Percentiles rank a stretch among this genome's conserved stretches.
These are phyloP conservation scores for Tribolium freemani DNA, from an alignment of 2,888 invertebrate species.

Conservation along the genomic window DNA sequence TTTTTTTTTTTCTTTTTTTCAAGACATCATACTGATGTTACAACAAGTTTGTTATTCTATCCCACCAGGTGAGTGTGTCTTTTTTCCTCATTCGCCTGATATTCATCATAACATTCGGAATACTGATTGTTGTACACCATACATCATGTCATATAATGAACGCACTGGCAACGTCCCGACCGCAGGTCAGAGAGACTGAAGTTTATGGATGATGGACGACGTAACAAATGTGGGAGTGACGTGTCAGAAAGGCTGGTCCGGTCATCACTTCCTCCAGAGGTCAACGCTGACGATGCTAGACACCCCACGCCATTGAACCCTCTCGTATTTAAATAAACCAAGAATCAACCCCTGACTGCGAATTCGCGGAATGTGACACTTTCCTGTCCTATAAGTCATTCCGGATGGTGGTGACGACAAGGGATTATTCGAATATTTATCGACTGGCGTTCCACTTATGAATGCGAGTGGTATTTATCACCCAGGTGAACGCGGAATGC, in stretches of 20 bases:
- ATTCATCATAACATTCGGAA: conserved; percentile 43
- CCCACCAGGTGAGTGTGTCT: conserved; percentile 37
- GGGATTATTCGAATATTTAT: conserved; percentile 53
- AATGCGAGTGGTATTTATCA: conserved; percentile 38
- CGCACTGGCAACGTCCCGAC: conserved; percentile 47
- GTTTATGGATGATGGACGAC: conserved; percentile 54
- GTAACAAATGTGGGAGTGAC: conserved; percentile 56
- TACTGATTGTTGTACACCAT: conserved; percentile 52
- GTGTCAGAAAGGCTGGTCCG: conserved; percentile 52
- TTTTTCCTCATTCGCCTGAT: conserved; percentile 41
- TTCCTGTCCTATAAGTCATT: conserved; percentile 53
- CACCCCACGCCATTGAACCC: conserved; percentile 44
- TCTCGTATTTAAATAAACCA: conserved; percentile 12
- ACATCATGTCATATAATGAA: conserved; percentile 52
- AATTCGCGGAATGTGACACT: conserved; percentile 51
- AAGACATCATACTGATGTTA: conserved; percentile 15
- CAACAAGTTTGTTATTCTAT: conserved; percentile 31
- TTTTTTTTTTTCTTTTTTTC: not conserved
- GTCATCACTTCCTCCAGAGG: conserved; percentile 53
- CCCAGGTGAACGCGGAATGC: conserved; percentile 36
- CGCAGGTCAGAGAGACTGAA: conserved; percentile 52
- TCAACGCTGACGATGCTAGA: conserved; percentile 46
- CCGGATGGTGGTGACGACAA: conserved; percentile 49
- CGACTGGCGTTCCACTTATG: conserved; percentile 36
- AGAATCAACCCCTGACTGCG: conserved; percentile 19